phyloP scores from a whole-genome alignment of 2,797 vertebrate species.

The Clarias platycephalus region DNA sequence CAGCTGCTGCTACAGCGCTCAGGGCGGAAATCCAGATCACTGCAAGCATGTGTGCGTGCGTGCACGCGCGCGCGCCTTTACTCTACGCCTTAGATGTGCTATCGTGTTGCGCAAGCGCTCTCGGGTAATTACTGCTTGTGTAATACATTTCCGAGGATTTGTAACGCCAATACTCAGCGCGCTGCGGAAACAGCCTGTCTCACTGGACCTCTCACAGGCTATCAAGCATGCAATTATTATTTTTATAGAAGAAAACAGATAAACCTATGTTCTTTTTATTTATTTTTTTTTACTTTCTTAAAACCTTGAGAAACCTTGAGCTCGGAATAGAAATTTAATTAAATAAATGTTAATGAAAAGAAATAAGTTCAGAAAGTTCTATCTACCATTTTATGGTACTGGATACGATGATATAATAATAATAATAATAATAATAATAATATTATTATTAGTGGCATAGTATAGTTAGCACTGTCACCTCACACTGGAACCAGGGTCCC shows the following conservation, averaged over 20 bases:
- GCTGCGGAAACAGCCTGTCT: neutral
- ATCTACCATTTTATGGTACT: too few relatives aligned
- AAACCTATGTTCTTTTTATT: neutral
- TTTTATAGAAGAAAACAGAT: neutral
- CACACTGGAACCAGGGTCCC: too few relatives aligned
- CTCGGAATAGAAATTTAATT: neutral
- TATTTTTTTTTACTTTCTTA: too few relatives aligned
- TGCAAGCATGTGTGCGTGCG: neutral
- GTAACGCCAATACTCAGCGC: slow-evolving; percentile 9
- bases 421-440: too few relatives aligned
- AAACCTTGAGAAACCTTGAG: neutral
- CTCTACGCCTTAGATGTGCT: slow-evolving; percentile 15
- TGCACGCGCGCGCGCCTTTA: neutral
- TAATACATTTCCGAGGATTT: slow-evolving; percentile 31
- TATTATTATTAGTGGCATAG: too few relatives aligned
- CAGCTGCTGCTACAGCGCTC: slow-evolving; percentile 3
- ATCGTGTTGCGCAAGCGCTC: slow-evolving; percentile 27
- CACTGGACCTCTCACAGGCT: neutral
- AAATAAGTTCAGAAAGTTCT: neutral
- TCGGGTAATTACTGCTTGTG: slow-evolving; percentile 28
- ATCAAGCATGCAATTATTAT: neutral
- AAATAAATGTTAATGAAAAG: neutral
- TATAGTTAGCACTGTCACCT: too few relatives aligned
- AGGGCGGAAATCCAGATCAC: slow-evolving; percentile 31
- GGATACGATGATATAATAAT: too few relatives aligned